These are phyloP conservation scores for Lithobates pipiens DNA, from an alignment of 2,797 vertebrate genomes.

Conservation along the genomic window DNA sequence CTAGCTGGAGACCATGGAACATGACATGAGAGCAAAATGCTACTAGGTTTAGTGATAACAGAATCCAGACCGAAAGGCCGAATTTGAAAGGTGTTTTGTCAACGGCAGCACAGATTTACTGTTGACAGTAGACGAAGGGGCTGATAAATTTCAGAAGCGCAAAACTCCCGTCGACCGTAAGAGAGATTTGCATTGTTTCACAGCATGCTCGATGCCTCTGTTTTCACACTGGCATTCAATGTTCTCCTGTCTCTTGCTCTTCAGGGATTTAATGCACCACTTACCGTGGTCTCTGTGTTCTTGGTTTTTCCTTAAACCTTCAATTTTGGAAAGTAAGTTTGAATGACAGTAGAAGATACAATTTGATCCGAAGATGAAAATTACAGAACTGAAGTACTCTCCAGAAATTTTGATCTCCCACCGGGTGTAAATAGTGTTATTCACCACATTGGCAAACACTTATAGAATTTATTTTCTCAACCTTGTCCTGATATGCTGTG, in stretches of 20 bases:
- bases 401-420: slow-evolving; percentile 56
- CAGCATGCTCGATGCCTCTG: not conserved
- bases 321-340: slow-evolving; percentile 60
- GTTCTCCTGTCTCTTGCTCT: slow-evolving; percentile 21
- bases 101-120: slow-evolving; percentile 37
- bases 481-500: slow-evolving; percentile 41
- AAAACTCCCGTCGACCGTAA: not conserved
- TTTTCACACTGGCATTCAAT: slow-evolving; percentile 36
- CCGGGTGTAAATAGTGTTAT: slow-evolving; percentile 62
- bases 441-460: slow-evolving; percentile 58
- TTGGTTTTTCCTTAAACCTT: slow-evolving; percentile 56
- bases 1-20: slow-evolving; percentile 53
- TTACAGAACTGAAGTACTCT: slow-evolving; percentile 60
- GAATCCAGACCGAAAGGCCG: slow-evolving; percentile 22
- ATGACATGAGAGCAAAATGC: slow-evolving; percentile 61
- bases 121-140: slow-evolving; percentile 22
- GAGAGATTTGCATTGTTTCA: slow-evolving; percentile 49
- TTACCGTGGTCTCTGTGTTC: slow-evolving; percentile 49
- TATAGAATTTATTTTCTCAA: slow-evolving; percentile 60
- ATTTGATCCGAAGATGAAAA: slow-evolving; percentile 62
- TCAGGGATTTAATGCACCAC: slow-evolving; percentile 59
- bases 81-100: slow-evolving; percentile 37
- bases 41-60: slow-evolving; percentile 41
- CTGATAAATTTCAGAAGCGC: slow-evolving; percentile 20
- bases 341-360: slow-evolving; percentile 52